Base-by-base conservation (phyloP, 1,140 invertebrate species). In the Hydropsyche tenuis region DNA sequence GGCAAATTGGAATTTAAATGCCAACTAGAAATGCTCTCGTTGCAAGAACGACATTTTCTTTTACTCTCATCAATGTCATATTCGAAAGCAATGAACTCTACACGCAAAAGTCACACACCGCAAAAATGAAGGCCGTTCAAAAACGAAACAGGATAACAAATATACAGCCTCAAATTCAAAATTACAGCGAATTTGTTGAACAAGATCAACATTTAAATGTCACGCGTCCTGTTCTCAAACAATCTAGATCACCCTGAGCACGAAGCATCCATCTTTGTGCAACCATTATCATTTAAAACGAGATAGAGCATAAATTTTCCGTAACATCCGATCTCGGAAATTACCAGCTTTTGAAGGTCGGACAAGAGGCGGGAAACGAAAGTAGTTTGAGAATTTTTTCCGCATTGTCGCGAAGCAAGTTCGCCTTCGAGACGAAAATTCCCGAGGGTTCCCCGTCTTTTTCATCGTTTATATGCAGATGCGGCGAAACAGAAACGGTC, bases 371-470 rank as follows among this genome's bases (percentile, higher is more conserved):
- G 30, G 27, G 65, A 43, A 22, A 30, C 42, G 43, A 68, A 48
- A 68, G 65, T 68, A 14, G 16, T 68, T 46, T 3, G 30, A 37
- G 16, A 25, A 22, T 68, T 68, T 68, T 43, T 68, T 68, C 65
- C 65, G 65, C 65, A 68, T 68, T 68, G 30, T 45, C 37, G 65
- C n/a, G 6, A 4, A 46, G 20, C 45, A 23, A 46, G 65, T 68
- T 42, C 65, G 43, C 65, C 45, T 68, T 48, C 65, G 14, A 51
- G 18, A 65, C 7, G 63, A 45, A 65, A 42, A 65, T 22, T 9
- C 27, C 16, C 14, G 56, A 60, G 5, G n/a, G 30, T 20, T 25
- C 51, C 51, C 3, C 23, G 18, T 60, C 22, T 37, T 37, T 37
- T 37, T 37, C 9, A 4, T 37, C 9, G 22, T 60, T 53, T 43